A percentile compares a stretch with the other conserved stretches of the same genome.
These are phyloP conservation scores for Dolichallabes microphthalmus DNA, from an alignment of 2,113 vertebrate species.

Conservation along the genomic window DNA sequence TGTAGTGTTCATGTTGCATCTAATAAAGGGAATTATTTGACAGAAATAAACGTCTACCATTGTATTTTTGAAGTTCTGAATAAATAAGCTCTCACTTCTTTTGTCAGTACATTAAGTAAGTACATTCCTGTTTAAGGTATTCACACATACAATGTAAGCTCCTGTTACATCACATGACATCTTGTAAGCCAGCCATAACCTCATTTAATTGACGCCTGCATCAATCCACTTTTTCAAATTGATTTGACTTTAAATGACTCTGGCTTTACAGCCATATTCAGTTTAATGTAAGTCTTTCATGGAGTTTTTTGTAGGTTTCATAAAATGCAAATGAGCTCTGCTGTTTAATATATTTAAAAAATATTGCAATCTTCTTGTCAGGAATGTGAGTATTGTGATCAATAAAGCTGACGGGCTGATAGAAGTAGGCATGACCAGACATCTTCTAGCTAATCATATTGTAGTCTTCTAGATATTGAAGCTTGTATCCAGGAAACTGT, in stretches of 20 bases:
- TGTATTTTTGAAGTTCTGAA: not conserved
- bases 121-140: not conserved
- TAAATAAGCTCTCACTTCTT: not conserved
- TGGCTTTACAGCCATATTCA: not conserved
- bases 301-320: not conserved
- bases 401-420: not conserved
- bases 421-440: not conserved
- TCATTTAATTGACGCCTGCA: not conserved
- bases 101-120: not conserved
- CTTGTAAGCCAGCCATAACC: not conserved
- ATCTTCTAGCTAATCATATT: not conserved
- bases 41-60: not conserved
- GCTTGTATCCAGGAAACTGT: not conserved
- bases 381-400: not conserved
- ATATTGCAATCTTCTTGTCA: not conserved
- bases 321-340: not conserved
- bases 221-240: not conserved
- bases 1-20: not conserved
- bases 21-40: not conserved
- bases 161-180: not conserved
- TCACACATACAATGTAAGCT: not conserved
- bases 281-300: not conserved
- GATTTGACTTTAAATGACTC: not conserved
- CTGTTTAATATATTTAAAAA: not conserved
- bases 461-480: not conserved